Conservation (phyloP, 2,113 vertebrate genomes). For the Indicator indicator region DNA sequence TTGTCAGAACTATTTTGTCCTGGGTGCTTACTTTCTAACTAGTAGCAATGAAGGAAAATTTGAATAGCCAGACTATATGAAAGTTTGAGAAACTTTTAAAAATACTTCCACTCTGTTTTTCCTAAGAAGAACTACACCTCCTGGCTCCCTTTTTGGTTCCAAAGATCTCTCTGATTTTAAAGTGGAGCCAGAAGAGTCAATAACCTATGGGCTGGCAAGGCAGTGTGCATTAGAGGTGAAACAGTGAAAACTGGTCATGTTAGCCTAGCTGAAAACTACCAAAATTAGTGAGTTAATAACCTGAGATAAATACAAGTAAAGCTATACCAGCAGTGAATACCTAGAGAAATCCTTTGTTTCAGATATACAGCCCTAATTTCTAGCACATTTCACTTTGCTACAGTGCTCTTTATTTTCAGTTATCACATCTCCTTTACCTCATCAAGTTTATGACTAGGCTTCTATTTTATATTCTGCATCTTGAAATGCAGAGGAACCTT, state of each 20-base stretch:
- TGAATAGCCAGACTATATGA: neutral
- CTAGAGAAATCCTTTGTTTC: neutral
- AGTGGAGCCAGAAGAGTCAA: neutral
- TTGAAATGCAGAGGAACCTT: neutral
- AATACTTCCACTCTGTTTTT: neutral
- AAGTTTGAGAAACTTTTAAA: neutral
- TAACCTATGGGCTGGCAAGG: neutral
- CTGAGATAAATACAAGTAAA: neutral
- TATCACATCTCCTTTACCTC: neutral
- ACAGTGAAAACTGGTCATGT: neutral
- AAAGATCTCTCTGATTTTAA: neutral
- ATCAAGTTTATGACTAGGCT: neutral
- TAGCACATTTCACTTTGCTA: neutral
- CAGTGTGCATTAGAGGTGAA: neutral
- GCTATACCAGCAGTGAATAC: neutral
- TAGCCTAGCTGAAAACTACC: neutral
- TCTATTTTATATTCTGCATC: neutral
- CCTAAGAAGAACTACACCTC: neutral
- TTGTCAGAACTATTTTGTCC: neutral
- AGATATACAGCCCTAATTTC: neutral
- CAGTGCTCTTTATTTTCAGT: neutral
- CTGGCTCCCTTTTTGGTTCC: neutral
- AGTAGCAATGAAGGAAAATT: neutral
- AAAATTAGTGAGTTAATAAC: neutral
- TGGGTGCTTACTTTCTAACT: neutral